phyloP scores from a whole-genome alignment of 1,140 invertebrate species.

The Formica selysi region DNA sequence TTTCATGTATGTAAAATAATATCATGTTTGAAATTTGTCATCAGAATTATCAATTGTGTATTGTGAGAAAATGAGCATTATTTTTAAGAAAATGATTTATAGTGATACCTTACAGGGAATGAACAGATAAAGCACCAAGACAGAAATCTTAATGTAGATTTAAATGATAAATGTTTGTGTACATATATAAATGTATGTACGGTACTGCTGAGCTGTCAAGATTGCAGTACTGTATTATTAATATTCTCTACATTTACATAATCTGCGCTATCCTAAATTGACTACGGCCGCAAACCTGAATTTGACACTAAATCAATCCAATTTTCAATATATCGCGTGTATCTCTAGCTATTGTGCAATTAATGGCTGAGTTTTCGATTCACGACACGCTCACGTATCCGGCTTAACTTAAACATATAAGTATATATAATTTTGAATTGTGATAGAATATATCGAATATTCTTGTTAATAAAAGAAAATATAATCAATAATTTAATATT shows the following conservation, averaged over 20 bases:
- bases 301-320: conserved; percentile 17
- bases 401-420: not conserved
- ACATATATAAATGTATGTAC: no score
- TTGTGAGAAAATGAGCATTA: not conserved
- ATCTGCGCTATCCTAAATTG: conserved; percentile 19
- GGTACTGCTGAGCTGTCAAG: not conserved
- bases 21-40: not conserved
- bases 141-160: not conserved
- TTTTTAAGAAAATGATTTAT: not conserved
- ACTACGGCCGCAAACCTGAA: not conserved
- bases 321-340: conserved; percentile 19
- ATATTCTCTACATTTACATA: conserved; percentile 8
- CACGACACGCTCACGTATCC: no score
- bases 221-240: not conserved
- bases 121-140: not conserved
- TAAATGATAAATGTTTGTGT: not conserved
- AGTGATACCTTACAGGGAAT: not conserved
- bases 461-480: not conserved
- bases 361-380: not conserved
- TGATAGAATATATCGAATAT: not conserved
- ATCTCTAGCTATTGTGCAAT: conserved; percentile 24
- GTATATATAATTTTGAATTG: not conserved
- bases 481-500: not conserved
- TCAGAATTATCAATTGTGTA: not conserved
- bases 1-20: no score